Base-by-base conservation (phyloP, 1,140 invertebrate species). In the Brachystomella parvula region DNA sequence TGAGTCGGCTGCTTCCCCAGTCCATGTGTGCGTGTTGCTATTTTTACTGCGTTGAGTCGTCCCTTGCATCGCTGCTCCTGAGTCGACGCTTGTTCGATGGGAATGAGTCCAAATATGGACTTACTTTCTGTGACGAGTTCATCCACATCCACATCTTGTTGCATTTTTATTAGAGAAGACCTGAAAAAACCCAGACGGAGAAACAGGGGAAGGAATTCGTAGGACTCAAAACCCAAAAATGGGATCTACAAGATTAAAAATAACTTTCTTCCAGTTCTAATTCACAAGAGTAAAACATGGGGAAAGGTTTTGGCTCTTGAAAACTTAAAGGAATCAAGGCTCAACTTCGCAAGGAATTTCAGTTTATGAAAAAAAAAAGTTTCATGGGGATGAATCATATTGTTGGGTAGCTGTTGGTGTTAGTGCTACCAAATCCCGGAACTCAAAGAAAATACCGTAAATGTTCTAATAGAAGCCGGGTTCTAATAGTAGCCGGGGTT, bases 221-320 rank as follows among this genome's bases (percentile, higher is more conserved):
- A 64, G 65, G 31, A 63, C 65, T 61, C 65, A 65, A 70, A 67
- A 59, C 69, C 69, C 69, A 70, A 70, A 70, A 70, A 70, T 66
- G 69, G 69, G 69, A 70, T 61, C 69, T 65, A 67, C 31, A 61
- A 49, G 32, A 39, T 63, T 61, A 57, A 70, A 70, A 70, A 70
- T 70, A 70, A 65, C 63, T 35, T 64, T 29, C 30, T 53, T 53
- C 24, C 49, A 53, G 49, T 24, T 12, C 6, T 24, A n/a, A n/a
- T n/a, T n/a, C n/a, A n/a, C n/a, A n/a, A n/a, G n/a, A n/a, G n/a
- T n/a, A n/a, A n/a, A n/a, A n/a, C n/a, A n/a, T n/a, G n/a, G n/a
- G n/a, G n/a, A n/a, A n/a, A n/a, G n/a, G n/a, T n/a, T n/a, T n/a
- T n/a, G n/a, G n/a, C n/a, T n/a, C n/a, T n/a, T n/a, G n/a, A n/a